A percentile compares a stretch with the other conserved stretches of the same genome.
Conservation (phyloP, 2,888 invertebrate genomes). For the Lamellibrachia satsuma region DNA sequence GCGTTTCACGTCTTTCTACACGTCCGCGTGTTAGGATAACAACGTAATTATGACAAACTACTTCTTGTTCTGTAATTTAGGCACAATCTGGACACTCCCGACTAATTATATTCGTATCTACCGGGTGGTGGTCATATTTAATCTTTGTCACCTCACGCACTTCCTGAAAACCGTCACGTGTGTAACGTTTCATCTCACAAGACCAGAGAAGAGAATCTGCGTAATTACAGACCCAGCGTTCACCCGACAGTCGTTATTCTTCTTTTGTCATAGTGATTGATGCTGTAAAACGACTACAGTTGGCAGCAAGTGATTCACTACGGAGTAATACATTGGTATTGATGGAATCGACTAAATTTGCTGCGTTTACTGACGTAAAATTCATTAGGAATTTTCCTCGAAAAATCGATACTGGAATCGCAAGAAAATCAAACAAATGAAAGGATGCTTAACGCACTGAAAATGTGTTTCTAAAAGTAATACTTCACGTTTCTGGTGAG, state of each 20-base stretch:
- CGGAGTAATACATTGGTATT: not conserved
- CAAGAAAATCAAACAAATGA: not conserved
- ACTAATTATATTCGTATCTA: not conserved
- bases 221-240: not conserved
- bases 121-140: not conserved
- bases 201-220: not conserved
- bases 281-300: not conserved
- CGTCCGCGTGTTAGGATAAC: not conserved
- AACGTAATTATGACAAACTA: not conserved
- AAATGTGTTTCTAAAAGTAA: not conserved
- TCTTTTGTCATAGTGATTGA: not conserved
- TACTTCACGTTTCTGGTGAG: too few species aligned
- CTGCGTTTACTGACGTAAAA: not conserved
- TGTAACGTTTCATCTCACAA: not conserved
- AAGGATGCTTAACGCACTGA: not conserved
- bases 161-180: not conserved
- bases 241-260: not conserved
- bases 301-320: not conserved
- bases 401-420: conserved; percentile 8
- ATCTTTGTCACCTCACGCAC: not conserved
- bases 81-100: not conserved
- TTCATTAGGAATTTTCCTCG: not conserved
- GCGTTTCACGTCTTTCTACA: not conserved
- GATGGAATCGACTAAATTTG: not conserved
- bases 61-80: not conserved